A percentile compares a stretch with the other conserved stretches of the same genome.
Evolutionary conservation across 1,140 invertebrate genomes (phyloP).

Genomic region (Asobara japonica): DNA sequence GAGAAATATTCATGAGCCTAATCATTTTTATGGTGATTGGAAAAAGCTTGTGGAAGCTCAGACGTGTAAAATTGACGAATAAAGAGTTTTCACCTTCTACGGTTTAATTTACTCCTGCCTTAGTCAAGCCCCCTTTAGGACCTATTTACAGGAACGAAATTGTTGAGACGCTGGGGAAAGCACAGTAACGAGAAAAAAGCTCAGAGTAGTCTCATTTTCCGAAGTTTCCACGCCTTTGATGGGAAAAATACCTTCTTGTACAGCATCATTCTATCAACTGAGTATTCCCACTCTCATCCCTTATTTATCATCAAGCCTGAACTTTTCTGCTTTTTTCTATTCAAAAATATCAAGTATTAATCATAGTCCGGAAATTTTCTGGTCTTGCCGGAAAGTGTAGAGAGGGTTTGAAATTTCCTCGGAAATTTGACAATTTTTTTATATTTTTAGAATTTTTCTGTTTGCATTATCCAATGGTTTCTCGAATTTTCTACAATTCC

Average conservation of each 20-base stretch:
- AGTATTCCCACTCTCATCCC: slow-evolving; percentile 1
- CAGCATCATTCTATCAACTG: neutral
- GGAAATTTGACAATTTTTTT: too few species aligned
- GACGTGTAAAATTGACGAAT: neutral
- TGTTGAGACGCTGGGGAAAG: neutral
- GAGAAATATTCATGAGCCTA: too few species aligned
- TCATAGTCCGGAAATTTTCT: too few species aligned
- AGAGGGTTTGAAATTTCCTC: too few species aligned
- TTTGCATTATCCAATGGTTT: neutral
- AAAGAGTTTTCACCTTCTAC: neutral
- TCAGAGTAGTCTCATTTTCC: neutral
- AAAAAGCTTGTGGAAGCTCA: neutral
- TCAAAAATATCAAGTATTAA: too few species aligned
- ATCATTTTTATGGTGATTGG: neutral
- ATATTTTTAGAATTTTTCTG: too few species aligned
- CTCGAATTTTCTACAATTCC: neutral
- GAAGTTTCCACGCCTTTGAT: neutral
- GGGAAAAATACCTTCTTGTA: neutral
- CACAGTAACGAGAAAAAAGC: neutral
- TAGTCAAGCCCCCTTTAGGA: neutral
- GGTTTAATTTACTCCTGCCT: neutral
- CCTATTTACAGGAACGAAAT: slow-evolving; percentile 2
- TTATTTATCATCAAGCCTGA: neutral
- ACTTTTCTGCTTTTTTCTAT: too few species aligned
- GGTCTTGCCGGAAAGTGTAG: too few species aligned